Evolutionary conservation across 2,797 vertebrate species (phyloP).

Genomic region (Apogon hyalosoma): DNA sequence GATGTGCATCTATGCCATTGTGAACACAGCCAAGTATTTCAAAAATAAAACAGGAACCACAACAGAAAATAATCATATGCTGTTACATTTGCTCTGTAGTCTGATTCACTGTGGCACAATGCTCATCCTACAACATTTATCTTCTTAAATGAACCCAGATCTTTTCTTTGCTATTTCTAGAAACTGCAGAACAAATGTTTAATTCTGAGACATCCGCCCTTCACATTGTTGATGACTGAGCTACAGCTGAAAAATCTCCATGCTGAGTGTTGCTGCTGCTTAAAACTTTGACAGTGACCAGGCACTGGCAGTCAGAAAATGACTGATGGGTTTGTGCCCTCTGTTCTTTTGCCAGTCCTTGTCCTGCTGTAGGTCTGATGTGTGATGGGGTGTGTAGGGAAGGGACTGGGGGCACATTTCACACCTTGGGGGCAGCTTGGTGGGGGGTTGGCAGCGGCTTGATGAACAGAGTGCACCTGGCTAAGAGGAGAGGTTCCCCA

Average conservation of each 20-base stretch:
- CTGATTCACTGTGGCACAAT: neutral
- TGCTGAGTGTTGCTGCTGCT: too few relatives aligned
- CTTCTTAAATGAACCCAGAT: neutral
- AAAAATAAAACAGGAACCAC: too few relatives aligned
- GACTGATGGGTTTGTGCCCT: neutral
- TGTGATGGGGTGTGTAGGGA: constrained; percentile 62
- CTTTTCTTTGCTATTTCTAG: neutral
- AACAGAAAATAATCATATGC: too few relatives aligned
- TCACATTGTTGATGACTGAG: too few relatives aligned
- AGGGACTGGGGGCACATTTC: constrained; percentile 71
- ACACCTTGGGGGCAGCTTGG: constrained; percentile 76
- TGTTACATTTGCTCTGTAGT: too few relatives aligned
- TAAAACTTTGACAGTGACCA: neutral
- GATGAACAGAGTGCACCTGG: constrained; percentile 76
- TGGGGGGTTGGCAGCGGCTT: constrained; percentile 63
- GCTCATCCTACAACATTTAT: neutral
- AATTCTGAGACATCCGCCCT: too few relatives aligned
- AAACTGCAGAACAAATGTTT: too few relatives aligned
- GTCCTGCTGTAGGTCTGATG: constrained; percentile 68
- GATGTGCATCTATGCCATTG: too few relatives aligned
- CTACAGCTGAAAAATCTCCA: too few relatives aligned
- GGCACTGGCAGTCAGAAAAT: neutral
- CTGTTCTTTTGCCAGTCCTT: constrained; percentile 43
- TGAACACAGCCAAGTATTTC: too few relatives aligned
- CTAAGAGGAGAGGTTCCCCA: constrained; percentile 55